Evolutionary conservation across 2,888 invertebrate genomes (phyloP).

Genomic region (Leucania comma): DNA sequence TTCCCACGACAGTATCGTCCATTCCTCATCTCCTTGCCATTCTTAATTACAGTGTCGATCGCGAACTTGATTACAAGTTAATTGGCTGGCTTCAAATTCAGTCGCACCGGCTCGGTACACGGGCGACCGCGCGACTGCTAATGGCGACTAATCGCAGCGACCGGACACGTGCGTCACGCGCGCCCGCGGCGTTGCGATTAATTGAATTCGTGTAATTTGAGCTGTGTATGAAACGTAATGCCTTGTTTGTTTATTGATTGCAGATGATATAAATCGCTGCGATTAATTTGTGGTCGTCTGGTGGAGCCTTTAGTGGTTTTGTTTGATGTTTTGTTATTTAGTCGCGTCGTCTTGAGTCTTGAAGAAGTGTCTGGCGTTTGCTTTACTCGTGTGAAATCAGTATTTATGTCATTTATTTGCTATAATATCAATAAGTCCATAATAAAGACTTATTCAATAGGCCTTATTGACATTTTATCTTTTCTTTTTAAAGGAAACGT

Average conservation of each 20-base stretch:
- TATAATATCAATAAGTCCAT: no score
- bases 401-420: no score
- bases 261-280: slow-evolving; percentile 53
- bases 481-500: no score
- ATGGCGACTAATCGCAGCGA: slow-evolving; percentile 61
- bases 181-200: slow-evolving; percentile 61
- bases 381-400: neutral
- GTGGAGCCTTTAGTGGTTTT: slow-evolving; percentile 15
- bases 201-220: slow-evolving; percentile 63
- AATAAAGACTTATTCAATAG: no score
- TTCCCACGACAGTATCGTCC: slow-evolving; percentile 9
- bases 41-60: slow-evolving; percentile 60
- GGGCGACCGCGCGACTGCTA: slow-evolving; percentile 52
- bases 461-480: no score
- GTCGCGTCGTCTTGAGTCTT: slow-evolving; percentile 14
- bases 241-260: slow-evolving; percentile 57
- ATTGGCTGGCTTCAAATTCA: slow-evolving; percentile 56
- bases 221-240: slow-evolving; percentile 55
- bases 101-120: slow-evolving; percentile 37
- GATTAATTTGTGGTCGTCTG: slow-evolving; percentile 47
- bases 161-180: slow-evolving; percentile 55
- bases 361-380: slow-evolving; percentile 6
- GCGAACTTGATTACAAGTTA: slow-evolving; percentile 65
- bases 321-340: no score
- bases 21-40: slow-evolving; percentile 13